Evolutionary conservation across 2,797 vertebrate genomes (phyloP), one percentile per base, ranked within the genome.

Genomic region (Urosaurus nigricauda): DNA sequence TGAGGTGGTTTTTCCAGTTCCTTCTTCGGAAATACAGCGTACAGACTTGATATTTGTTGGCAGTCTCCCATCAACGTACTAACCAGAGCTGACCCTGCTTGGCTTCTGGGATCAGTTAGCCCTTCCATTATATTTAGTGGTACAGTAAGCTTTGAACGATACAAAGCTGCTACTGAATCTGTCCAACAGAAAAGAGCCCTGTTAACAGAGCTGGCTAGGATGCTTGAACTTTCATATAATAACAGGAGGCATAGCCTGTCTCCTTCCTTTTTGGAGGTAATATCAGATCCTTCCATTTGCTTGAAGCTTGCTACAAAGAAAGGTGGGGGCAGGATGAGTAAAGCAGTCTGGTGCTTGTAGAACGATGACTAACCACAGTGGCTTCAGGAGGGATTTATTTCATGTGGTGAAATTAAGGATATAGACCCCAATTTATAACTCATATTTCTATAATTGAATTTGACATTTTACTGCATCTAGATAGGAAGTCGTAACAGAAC

Each of bases 401-500:
- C 77, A 80, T 85, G 77, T 89, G 68, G 83, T 60, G 26, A 85
- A 73, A 85, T 89, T 35, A 80, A 60, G 51, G 51, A 29, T 73
- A 24, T 35, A 53, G 13, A 51, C 40, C 80, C 51, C 9, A 88
- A 75, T 77, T 79, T 60, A 89, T 35, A 32, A 47, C 35, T 68
- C 47, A 26, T 32, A 65, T 68, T 88, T 79, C 37, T 84, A n/a
- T 68, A 84, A 74, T 32, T 83, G 86, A 12, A 71, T 68, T 79
- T 82, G 84, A 85, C 56, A 88, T 88, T 89, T 71, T n/a, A 73
- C 80, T 56, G 24, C 63, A 51, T 35, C n/a, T 43, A 51, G 79
- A 32, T 63, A 53, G 43, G 79, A 74, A 92, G 70, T 43, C 35
- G 24, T 70, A 21, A 63, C 19, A 88, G 19, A 77, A 80, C 51